phyloP scores from a whole-genome alignment of 2,888 invertebrate genomes.

The Anthophora plumipes region DNA sequence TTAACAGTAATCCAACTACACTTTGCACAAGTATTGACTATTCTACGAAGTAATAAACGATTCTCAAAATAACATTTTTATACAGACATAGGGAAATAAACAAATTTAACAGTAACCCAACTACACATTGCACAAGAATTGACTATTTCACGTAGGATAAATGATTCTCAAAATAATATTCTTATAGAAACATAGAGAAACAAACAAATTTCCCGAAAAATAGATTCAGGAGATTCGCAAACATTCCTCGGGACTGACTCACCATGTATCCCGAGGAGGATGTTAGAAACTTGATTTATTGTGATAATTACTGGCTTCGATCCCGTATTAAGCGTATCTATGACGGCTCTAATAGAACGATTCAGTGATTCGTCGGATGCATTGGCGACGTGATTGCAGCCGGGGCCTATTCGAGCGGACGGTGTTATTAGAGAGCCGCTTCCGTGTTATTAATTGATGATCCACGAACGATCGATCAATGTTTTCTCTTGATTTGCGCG shows the following conservation, averaged over 20 bases:
- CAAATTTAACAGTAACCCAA: too few relatives aligned
- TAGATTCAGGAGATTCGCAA: neutral
- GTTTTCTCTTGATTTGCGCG: neutral
- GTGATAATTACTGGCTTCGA: constrained; percentile 28
- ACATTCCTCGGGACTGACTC: neutral
- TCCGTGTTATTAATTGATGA: constrained; percentile 50
- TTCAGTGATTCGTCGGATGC: constrained; percentile 27
- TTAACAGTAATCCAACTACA: too few relatives aligned
- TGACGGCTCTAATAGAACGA: constrained; percentile 32
- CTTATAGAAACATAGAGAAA: neutral
- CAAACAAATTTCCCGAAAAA: neutral
- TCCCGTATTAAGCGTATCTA: neutral
- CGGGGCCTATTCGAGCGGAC: constrained; percentile 6
- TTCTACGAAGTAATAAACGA: too few relatives aligned
- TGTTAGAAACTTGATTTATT: constrained; percentile 14
- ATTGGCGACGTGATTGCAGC: constrained; percentile 12
- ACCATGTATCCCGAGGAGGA: neutral
- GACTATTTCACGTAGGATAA: neutral
- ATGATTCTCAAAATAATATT: neutral
- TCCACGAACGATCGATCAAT: constrained; percentile 13
- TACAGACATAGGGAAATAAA: too few relatives aligned
- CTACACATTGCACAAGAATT: too few relatives aligned
- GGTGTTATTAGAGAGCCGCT: constrained; percentile 42
- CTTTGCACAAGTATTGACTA: too few relatives aligned
- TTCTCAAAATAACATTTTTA: neutral